Base-by-base conservation (phyloP, 2,113 vertebrate genomes). In the Oophaga pumilio region DNA sequence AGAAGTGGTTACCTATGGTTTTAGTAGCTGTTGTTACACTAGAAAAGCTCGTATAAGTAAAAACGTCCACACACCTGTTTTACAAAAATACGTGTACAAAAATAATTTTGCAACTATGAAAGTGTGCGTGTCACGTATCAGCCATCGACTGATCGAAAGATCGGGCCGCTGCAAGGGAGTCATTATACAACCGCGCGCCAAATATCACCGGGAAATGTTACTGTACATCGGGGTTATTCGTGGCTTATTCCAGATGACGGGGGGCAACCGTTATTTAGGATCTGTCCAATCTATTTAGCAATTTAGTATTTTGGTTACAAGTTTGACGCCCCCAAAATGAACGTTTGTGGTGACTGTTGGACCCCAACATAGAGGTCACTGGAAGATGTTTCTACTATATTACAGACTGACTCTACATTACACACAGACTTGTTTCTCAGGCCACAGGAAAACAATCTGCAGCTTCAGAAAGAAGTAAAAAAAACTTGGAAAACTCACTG, bases 31-130 rank as follows among this genome's bases (percentile, higher is more conserved):
- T 66, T 49, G 85, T 78, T 68, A 86, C 56, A 81, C 80, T 88
- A 88, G 77, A 87, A 87, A 83, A 83, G 71, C 85, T 53, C 49
- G 68, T 86, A 83, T 24, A 83, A 62, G 28, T 53, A 86, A 56
- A 86, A 66, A 85, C 13, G 74, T n/a, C 64, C 57, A 82, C 53
- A 28, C 62, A 33, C 59, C 71, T 76, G 53, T 56, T 20, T 82
- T 88, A 82, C 86, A 88, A 88, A 88, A 88, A 88, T 87, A 87
- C 10, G 86, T 66, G 57, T 88, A 88, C 33, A 88, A 88, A 88
- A 88, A 83, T 83, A 83, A 59, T 76, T 88, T 43, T 33, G 59
- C 43, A 76, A 71, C 57, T 76, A 82, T 76, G 17, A 26, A 49
- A 83, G 78, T 76, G 86, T 43, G 66, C 9, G 56, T 49, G 56